phyloP scores from a whole-genome alignment of 2,113 vertebrate genomes.

The Chinchilla lanigera region DNA sequence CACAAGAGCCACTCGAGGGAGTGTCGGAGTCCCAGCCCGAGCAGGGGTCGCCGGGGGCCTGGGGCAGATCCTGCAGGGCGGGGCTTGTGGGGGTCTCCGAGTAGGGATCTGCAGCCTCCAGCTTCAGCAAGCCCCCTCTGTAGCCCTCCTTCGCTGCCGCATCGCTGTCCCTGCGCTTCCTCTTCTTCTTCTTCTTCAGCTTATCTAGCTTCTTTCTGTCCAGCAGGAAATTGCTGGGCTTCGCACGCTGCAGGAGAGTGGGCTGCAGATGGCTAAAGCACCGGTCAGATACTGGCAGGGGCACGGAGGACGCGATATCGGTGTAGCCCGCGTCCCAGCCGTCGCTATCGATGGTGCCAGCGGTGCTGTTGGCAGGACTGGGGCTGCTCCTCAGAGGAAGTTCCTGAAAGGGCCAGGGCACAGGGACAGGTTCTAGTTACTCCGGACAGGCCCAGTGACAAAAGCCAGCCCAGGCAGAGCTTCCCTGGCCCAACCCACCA shows the following conservation, averaged over 20 bases:
- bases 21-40: constrained; percentile 88
- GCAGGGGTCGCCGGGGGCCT: constrained; percentile 78
- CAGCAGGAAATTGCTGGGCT: constrained; percentile 86
- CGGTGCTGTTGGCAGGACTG: constrained; percentile 97
- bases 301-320: constrained; percentile 81
- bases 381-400: constrained; percentile 92
- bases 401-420: constrained; percentile 86
- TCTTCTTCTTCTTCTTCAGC: constrained; percentile 94
- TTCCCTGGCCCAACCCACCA: neutral
- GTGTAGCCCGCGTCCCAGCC: constrained; percentile 91
- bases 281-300: constrained; percentile 87
- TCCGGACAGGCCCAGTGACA: rapidly evolving
- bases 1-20: constrained; percentile 83
- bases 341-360: constrained; percentile 96
- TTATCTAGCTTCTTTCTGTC: constrained; percentile 93
- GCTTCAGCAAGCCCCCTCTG: constrained; percentile 88
- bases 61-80: constrained; percentile 80
- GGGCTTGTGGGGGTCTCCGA: constrained; percentile 80
- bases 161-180: constrained; percentile 88
- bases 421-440: rapidly evolving
- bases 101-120: constrained; percentile 89
- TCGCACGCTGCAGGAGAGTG: constrained; percentile 86
- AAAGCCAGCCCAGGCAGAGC: neutral
- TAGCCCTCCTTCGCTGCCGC: constrained; percentile 80
- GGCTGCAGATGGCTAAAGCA: constrained; percentile 89